Evolutionary conservation across 2,888 invertebrate species (phyloP), one percentile per base, ranked within the genome.

Genomic region (Mesorhabditis sp.): DNA sequence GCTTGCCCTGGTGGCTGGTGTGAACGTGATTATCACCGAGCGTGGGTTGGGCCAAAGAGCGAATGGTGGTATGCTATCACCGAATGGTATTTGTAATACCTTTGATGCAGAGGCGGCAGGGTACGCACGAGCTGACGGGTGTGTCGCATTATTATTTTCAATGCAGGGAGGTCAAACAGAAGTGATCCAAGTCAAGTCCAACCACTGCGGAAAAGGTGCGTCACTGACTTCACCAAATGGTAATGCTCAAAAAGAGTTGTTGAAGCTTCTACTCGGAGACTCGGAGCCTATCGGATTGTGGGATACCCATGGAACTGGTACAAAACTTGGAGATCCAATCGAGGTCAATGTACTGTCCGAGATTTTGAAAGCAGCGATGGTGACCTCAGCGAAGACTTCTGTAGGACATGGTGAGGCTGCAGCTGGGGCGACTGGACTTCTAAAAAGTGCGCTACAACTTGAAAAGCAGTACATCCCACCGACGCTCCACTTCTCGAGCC

Each of bases 1-100:
- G 85, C 90, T 93, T 6, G 97, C 96, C 28, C 89, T 97, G 73
- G 94, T 97, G 13, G 82, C 79, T 10, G 95, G 92, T 65, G 90
- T 91, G 72, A 95, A 93, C 86, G 88, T 96, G 5, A 83, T 86
- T 43, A 63, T 85, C 28, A 75, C 76, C 41, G 80, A 79, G 63
- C 74, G 72, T 62, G 83, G 79, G 44, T 71, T 83, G 70, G 77
- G 81, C 43, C 72, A 79, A 42, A 72, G 84, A 43, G 77, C 80
- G 1, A 83, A 83, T 62, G 84, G 83, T 58, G 78, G 79, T 69
- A 82, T 86, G 81, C 73, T 86, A 2, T 81, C 85, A 0, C 72
- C 76, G 5, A 81, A 85, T 41, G 86, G 86, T 62, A 79, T 76
- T 64, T 86, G 85, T 68, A 73, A 82, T 15, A 80, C 84, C 10